Conservation (phyloP, 2,113 vertebrate species). For the Chaetorhynchus papuensis region DNA sequence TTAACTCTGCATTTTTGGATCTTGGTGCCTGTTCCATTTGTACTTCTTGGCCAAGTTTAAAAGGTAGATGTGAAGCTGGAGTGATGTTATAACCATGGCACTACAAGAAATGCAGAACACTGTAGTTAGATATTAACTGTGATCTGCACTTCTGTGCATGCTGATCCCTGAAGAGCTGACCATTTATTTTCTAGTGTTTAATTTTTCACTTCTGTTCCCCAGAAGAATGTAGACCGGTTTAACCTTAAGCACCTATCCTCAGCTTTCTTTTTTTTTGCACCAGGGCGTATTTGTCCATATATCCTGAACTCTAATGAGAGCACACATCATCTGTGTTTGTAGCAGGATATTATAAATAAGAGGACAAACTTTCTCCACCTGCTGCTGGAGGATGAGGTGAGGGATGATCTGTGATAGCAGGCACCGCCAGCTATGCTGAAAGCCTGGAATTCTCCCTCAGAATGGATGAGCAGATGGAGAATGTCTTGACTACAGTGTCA, state of each 20-base stretch:
- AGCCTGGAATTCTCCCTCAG: neutral
- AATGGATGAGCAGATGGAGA: neutral
- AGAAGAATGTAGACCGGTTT: conserved; percentile 31
- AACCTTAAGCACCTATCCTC: neutral
- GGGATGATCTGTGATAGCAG: neutral
- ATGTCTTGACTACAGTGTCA: neutral
- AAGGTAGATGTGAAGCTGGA: neutral
- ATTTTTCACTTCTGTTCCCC: conserved; percentile 60
- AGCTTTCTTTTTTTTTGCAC: neutral
- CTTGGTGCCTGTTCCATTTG: neutral
- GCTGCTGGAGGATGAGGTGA: neutral
- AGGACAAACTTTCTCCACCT: neutral
- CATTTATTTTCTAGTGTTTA: conserved; percentile 53
- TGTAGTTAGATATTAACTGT: conserved; percentile 35
- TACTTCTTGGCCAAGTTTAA: neutral
- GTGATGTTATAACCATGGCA: neutral
- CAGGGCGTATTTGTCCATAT: accelerated
- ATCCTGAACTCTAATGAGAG: neutral
- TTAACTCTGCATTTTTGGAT: neutral
- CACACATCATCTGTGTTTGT: neutral
- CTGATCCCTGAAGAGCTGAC: conserved; percentile 27
- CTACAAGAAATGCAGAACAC: neutral
- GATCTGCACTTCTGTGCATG: neutral
- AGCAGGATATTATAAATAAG: neutral
- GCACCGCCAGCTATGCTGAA: neutral